Percentiles rank a stretch among this genome's conserved stretches.
Conservation (phyloP, 2,113 vertebrate genomes). For the rat (Rattus norvegicus) region GRCr8 NC_086025.1:134247501-134248000, state of each 20-base stretch:
- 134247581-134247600: background rate
- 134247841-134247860: constrained; percentile 30
- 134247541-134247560: background rate
- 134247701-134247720: background rate
- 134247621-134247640: background rate
- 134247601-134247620: background rate
- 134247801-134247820: background rate
- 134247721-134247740: background rate
- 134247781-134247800: constrained; percentile 17
- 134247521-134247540: no score
- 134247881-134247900: no score
- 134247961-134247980: constrained; percentile 31
- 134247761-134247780: constrained; percentile 12
- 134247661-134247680: background rate
- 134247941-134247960: no score
- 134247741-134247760: background rate
- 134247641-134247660: background rate
- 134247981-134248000: background rate
- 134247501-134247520: background rate
- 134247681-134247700: background rate
- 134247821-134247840: background rate
- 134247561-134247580: background rate
- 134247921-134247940: no score
- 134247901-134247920: no score
- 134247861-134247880: no score